Percentiles rank a stretch among this genome's conserved stretches.
phyloP scores from a whole-genome alignment of 2,888 invertebrate genomes.

The Antheraea assamensis region DNA sequence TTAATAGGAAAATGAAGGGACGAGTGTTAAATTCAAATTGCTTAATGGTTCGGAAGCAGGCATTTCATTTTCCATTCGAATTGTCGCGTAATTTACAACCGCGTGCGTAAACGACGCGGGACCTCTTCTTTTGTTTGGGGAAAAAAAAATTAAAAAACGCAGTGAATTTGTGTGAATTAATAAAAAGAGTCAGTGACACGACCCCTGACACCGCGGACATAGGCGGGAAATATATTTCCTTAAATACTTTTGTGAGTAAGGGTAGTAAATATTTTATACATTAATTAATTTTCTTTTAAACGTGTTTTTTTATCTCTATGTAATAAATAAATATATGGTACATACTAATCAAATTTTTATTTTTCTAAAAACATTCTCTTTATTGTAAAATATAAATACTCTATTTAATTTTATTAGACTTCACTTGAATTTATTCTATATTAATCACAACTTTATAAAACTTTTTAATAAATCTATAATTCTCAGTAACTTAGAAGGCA shows the following conservation, averaged over 20 bases:
- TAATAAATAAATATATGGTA: not conserved
- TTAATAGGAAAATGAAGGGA: slow-evolving; percentile 80
- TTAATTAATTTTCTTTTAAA: slow-evolving; percentile 1
- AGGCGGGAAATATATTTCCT: slow-evolving; percentile 16
- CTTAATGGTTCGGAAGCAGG: slow-evolving; percentile 77
- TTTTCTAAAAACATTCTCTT: too few relatives aligned
- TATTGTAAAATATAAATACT: too few relatives aligned
- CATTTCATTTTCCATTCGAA: slow-evolving; percentile 81
- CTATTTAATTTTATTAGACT: too few relatives aligned
- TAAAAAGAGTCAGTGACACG: slow-evolving; percentile 17
- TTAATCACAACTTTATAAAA: too few relatives aligned
- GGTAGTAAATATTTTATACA: slow-evolving; percentile 13
- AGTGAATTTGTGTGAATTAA: slow-evolving; percentile 24
- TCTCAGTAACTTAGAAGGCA: too few relatives aligned
- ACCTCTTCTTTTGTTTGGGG: slow-evolving; percentile 65
- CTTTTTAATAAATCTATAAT: too few relatives aligned
- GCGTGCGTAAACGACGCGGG: slow-evolving; percentile 65
- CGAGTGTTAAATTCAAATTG: slow-evolving; percentile 81
- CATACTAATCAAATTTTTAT: too few relatives aligned
- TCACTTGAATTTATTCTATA: too few relatives aligned
- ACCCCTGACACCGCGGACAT: slow-evolving; percentile 21
- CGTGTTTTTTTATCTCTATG: not conserved
- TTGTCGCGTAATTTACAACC: slow-evolving; percentile 76
- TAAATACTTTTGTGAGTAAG: slow-evolving; percentile 14
- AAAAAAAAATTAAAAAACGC: slow-evolving; percentile 37